phyloP scores from a whole-genome alignment of 2,888 invertebrate genomes.

The Rhagonycha fulva region DNA sequence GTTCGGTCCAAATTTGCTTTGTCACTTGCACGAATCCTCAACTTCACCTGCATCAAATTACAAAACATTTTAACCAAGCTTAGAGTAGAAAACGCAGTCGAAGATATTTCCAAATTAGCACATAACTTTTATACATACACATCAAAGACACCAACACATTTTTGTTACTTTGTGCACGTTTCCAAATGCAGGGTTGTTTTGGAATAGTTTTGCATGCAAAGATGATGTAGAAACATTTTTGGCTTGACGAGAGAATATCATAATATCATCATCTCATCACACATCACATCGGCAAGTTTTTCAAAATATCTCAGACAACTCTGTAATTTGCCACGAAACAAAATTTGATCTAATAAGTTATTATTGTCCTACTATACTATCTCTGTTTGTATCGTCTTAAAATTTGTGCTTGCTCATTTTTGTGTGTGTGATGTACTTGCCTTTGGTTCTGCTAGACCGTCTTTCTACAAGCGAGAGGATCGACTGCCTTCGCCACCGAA shows the following conservation, averaged over 20 bases:
- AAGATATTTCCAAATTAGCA: background rate
- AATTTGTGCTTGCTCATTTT: constrained; percentile 25
- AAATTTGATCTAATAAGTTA: background rate
- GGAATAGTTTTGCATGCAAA: background rate
- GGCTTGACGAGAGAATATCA: background rate
- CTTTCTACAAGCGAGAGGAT: constrained; percentile 52
- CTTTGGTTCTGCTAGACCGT: constrained; percentile 43
- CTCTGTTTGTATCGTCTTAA: constrained; percentile 23
- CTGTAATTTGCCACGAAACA: background rate
- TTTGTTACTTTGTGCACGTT: background rate
- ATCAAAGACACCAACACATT: background rate
- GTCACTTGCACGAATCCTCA: background rate
- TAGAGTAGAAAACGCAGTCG: background rate
- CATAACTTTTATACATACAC: background rate
- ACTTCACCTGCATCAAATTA: background rate
- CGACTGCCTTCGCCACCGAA: constrained; percentile 48
- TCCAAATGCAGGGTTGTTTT: background rate
- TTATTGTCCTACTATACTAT: background rate
- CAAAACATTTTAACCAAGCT: background rate
- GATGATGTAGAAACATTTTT: background rate
- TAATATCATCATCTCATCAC: background rate
- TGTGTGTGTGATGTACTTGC: constrained; percentile 33
- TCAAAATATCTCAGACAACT: background rate
- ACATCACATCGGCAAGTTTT: background rate
- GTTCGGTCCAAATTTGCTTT: background rate